Conservation (phyloP, 2,797 vertebrate genomes). For the Aeoliscus strigatus region DNA sequence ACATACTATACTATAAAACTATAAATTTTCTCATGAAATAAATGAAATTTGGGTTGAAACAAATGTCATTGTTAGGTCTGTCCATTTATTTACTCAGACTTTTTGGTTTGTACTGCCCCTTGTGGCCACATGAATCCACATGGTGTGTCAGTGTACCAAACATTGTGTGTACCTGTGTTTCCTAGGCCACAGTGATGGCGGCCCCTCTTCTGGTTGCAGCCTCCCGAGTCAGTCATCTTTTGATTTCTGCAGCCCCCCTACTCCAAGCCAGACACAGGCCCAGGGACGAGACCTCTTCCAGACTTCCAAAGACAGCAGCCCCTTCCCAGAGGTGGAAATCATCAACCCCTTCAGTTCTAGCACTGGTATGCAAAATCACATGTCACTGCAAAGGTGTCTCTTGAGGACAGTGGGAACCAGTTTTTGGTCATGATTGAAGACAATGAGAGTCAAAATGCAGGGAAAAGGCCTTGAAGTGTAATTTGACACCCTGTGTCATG, state of each 20-base stretch:
- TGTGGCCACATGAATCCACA: conserved; percentile 10
- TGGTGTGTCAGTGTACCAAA: too few relatives aligned
- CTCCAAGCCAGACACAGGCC: conserved; percentile 66
- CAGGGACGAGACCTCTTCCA: conserved; percentile 72
- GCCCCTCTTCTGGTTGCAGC: conserved; percentile 64
- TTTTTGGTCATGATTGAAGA: conserved; percentile 1
- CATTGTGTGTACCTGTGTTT: neutral
- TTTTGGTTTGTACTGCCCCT: conserved; percentile 10
- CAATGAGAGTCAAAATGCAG: too few relatives aligned
- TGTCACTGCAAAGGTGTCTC: neutral
- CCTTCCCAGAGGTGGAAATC: conserved; percentile 70
- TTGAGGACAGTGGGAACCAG: conserved; percentile 4
- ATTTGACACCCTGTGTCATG: conserved; percentile 7
- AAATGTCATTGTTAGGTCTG: too few relatives aligned
- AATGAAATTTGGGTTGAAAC: too few relatives aligned
- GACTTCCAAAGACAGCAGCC: conserved; percentile 72
- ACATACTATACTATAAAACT: too few relatives aligned
- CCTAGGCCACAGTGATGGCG: conserved; percentile 48
- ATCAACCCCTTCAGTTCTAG: conserved; percentile 72
- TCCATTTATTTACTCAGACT: neutral
- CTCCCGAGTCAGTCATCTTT: conserved; percentile 76
- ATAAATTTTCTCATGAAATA: too few relatives aligned
- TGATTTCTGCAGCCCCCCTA: conserved; percentile 79
- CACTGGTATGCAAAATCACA: conserved; percentile 62
- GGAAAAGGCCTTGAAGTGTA: neutral